Evolutionary conservation across 23 tunicate genomes (phyloP).

Genomic region (Pegea sp.): DNA sequence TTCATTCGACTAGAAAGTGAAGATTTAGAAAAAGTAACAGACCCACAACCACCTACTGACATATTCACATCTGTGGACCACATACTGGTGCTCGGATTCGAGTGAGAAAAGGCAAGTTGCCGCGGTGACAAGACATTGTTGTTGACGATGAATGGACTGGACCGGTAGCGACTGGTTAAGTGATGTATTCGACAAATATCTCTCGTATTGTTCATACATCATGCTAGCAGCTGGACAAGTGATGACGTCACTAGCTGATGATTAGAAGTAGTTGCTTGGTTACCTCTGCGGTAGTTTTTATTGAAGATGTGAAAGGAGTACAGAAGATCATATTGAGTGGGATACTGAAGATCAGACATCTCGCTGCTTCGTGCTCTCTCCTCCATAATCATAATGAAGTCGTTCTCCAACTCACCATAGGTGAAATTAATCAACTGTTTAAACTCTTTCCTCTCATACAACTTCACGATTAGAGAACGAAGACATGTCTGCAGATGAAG

Average conservation of each 20-base stretch:
- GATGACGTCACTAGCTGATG: no score
- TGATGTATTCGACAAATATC: slow-evolving; percentile 7
- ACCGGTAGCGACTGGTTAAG: slow-evolving; percentile 1
- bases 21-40: no score
- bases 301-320: slow-evolving; percentile 56
- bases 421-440: slow-evolving; percentile 58
- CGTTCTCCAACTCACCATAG: slow-evolving; percentile 43
- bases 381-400: slow-evolving; percentile 48
- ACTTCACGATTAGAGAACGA: slow-evolving; percentile 39
- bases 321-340: slow-evolving; percentile 54
- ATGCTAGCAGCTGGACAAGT: slow-evolving; percentile 55
- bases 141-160: slow-evolving; percentile 7
- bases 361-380: slow-evolving; percentile 59
- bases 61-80: slow-evolving; percentile 16
- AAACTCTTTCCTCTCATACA: slow-evolving; percentile 57
- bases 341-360: slow-evolving; percentile 7
- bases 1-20: no score
- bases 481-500: slow-evolving; percentile 51
- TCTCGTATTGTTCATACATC: slow-evolving; percentile 77
- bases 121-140: slow-evolving; percentile 47
- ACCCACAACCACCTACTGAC: no score
- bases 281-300: slow-evolving; percentile 47
- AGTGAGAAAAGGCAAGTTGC: slow-evolving; percentile 31
- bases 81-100: slow-evolving; percentile 29
- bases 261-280: not conserved